Conservation (phyloP, 2,888 invertebrate species). For the Acanthosoma haemorrhoidale region DNA sequence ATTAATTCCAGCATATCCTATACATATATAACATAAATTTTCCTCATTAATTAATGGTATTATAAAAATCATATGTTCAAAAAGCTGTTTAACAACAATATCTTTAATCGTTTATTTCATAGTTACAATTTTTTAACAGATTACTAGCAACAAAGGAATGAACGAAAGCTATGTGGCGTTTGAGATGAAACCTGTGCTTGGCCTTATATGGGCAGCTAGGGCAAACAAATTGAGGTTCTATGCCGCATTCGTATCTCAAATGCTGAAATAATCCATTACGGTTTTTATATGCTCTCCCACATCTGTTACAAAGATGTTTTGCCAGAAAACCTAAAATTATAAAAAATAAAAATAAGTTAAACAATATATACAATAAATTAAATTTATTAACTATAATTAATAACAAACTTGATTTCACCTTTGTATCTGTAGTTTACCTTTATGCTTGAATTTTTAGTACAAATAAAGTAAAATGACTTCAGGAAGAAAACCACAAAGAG, state of each 20-base stretch:
- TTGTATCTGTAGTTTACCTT: too few species aligned
- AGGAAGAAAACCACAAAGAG: too few species aligned
- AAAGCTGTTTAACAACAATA: too few species aligned
- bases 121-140: not conserved
- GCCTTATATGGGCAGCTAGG: constrained; percentile 33
- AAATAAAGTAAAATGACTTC: too few species aligned
- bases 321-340: not conserved
- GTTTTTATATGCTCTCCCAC: constrained; percentile 17
- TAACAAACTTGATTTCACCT: too few species aligned
- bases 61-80: too few species aligned
- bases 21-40: too few species aligned
- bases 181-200: constrained; percentile 33
- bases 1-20: too few species aligned
- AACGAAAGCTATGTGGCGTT: constrained; percentile 22
- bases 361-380: too few species aligned
- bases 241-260: constrained; percentile 38
- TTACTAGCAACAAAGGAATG: not conserved
- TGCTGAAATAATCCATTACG: constrained; percentile 19
- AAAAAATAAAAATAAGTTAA: not conserved
- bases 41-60: too few species aligned
- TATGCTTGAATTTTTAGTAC: too few species aligned
- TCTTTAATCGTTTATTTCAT: not conserved
- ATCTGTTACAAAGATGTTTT: constrained; percentile 1
- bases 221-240: constrained; percentile 34
- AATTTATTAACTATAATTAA: too few species aligned